Base-by-base conservation (phyloP, 2,888 invertebrate genomes). In the Cheilosia soror region DNA sequence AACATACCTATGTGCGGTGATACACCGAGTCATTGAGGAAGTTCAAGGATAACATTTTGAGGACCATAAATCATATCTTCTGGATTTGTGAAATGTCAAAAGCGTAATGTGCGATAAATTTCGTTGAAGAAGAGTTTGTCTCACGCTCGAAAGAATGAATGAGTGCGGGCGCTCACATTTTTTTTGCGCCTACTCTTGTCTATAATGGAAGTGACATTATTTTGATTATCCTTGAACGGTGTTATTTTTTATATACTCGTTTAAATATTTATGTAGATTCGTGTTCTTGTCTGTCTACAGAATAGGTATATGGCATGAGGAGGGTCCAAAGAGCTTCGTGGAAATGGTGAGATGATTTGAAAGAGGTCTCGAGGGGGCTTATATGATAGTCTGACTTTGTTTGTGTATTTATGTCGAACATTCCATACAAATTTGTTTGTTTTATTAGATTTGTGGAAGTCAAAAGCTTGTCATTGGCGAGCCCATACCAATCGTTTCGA, bases 31-130 rank as follows among this genome's bases (percentile, higher is more conserved):
- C 57, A 47, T 66, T 66, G 27, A 66, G 73, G 29, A 55, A 73
- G 63, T 83, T 79, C 83, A 78, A 79, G 83, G 83, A 83, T 83
- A 73, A 62, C 57, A 47, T 40, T 57, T 29, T 58, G 72, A 55
- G 49, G 57, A 63, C 33, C 63, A 78, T 78, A 75, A 84, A 79
- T 84, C 79, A 84, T 84, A 69, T 79, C 69, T 75, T 69, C 65
- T 75, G 83, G 79, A 75, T 84, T 84, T 84, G 69, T 69, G 65
- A 65, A 63, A 79, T 84, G 79, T 79, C 83, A 79, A 75, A 84
- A 65, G 69, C 79, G 75, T 75, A 79, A 75, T 84, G 79, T 20
- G 79, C 83, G 75, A 79, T 84, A 84, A 84, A 79, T 79, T 79
- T 79, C 62, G 49, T 63, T 69, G 63, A 75, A 65, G 51, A 58